phyloP scores from a whole-genome alignment of 2,888 invertebrate species.

The Leucozona laternaria region DNA sequence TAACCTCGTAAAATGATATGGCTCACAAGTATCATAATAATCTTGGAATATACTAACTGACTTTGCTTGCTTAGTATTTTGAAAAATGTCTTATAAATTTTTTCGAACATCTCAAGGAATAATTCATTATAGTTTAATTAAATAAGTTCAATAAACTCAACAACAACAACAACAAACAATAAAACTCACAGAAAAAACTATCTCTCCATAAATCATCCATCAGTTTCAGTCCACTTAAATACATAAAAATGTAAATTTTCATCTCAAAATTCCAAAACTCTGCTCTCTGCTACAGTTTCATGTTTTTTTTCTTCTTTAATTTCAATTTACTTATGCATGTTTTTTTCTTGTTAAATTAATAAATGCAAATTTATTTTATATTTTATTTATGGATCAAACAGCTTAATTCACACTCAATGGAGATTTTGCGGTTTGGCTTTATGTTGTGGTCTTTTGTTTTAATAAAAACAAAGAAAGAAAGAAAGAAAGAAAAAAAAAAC shows the following conservation, averaged over 20 bases:
- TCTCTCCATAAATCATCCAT: neutral
- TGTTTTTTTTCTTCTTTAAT: neutral
- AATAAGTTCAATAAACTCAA: slow-evolving; percentile 1
- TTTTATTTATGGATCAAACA: slow-evolving; percentile 21
- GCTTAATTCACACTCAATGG: slow-evolving; percentile 31
- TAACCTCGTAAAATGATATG: no score
- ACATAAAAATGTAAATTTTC: slow-evolving; percentile 26
- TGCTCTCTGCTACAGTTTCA: neutral
- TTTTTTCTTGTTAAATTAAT: slow-evolving; percentile 7
- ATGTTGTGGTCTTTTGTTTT: slow-evolving; percentile 42
- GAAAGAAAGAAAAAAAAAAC: neutral
- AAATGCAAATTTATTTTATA: slow-evolving; percentile 26
- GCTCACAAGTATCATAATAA: no score
- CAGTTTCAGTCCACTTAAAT: slow-evolving; percentile 10
- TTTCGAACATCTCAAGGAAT: neutral
- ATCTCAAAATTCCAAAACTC: slow-evolving; percentile 6
- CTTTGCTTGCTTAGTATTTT: no score
- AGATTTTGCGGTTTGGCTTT: slow-evolving; percentile 40
- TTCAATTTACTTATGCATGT: slow-evolving; percentile 1
- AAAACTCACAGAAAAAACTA: neutral
- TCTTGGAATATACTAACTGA: no score
- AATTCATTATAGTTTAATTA: slow-evolving; percentile 9
- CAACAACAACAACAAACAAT: neutral
- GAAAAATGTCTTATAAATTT: no score
- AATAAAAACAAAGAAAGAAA: neutral